Conservation (phyloP, 92 coral and sea anemone genomes). For the Siderastrea siderea region DNA sequence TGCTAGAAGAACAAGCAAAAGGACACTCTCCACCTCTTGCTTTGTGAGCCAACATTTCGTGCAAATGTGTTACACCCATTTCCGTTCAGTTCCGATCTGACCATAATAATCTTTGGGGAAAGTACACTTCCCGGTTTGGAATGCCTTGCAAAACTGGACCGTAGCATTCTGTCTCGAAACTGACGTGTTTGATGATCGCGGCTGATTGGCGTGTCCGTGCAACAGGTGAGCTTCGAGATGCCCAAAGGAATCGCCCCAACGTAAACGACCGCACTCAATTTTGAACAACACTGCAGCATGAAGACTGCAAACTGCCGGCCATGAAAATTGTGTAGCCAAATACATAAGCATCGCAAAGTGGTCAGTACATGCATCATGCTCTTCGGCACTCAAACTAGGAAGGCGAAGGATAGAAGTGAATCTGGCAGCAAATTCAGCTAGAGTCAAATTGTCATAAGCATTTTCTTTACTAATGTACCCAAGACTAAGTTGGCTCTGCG, state of each 20-base stretch:
- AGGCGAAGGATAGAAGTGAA: conserved; percentile 36
- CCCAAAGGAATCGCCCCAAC: neutral
- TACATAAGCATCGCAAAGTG: conserved; percentile 30
- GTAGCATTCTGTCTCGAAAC: neutral
- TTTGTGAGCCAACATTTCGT: conserved; percentile 1
- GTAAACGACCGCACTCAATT: neutral
- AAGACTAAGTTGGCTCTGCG: conserved; percentile 18
- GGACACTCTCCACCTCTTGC: neutral
- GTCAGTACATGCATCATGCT: conserved; percentile 11
- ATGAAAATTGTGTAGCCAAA: conserved; percentile 32
- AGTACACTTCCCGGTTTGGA: neutral
- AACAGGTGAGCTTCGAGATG: conserved; percentile 2
- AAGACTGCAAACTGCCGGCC: conserved; percentile 14
- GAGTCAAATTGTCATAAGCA: conserved; percentile 17
- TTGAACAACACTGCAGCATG: neutral
- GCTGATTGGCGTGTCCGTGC: neutral
- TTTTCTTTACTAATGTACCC: conserved; percentile 2
- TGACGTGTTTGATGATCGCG: neutral
- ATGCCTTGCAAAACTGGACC: neutral
- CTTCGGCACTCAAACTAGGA: neutral
- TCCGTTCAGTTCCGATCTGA: neutral
- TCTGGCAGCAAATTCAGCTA: conserved; percentile 26
- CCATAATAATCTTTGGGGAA: neutral
- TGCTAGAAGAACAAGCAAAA: no score
- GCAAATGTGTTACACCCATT: neutral